Conservation (phyloP, 2,797 vertebrate genomes). For the Sebastes nivosus region DNA sequence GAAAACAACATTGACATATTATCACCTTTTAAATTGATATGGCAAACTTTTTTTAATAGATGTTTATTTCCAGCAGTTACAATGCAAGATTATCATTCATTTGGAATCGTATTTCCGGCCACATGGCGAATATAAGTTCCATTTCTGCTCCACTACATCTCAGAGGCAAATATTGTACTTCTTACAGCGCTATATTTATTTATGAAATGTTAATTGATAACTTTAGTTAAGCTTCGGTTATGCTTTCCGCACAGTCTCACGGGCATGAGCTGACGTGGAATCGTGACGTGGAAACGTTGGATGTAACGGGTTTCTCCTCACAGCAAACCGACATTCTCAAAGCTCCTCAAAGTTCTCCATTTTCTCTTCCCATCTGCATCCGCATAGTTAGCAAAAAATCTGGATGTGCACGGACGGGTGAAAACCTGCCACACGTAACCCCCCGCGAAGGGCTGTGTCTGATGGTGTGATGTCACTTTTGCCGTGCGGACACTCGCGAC, state of each 20-base stretch:
- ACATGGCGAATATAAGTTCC: neutral
- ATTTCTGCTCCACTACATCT: neutral
- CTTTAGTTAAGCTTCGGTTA: neutral
- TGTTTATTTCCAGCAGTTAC: neutral
- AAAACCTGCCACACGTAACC: neutral
- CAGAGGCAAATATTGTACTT: neutral
- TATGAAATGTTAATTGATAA: neutral
- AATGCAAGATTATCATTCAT: neutral
- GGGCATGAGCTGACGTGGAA: neutral
- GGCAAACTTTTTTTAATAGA: neutral
- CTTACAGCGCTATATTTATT: neutral
- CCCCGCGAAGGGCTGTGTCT: too few relatives aligned
- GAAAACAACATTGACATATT: neutral
- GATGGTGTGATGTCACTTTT: neutral
- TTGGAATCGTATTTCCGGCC: neutral
- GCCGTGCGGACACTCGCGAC: too few relatives aligned
- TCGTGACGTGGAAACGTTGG: neutral
- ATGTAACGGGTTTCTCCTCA: accelerated
- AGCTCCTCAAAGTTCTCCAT: too few relatives aligned
- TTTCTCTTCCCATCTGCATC: neutral
- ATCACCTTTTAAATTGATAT: neutral
- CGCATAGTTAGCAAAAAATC: neutral
- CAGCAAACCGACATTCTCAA: too few relatives aligned
- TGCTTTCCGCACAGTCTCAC: neutral
- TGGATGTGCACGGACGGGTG: neutral